A percentile compares a stretch with the other conserved stretches of the same genome.
These are phyloP conservation scores for Nyleta sp. DNA, from an alignment of 2,888 invertebrate species.

Conservation along the genomic window DNA sequence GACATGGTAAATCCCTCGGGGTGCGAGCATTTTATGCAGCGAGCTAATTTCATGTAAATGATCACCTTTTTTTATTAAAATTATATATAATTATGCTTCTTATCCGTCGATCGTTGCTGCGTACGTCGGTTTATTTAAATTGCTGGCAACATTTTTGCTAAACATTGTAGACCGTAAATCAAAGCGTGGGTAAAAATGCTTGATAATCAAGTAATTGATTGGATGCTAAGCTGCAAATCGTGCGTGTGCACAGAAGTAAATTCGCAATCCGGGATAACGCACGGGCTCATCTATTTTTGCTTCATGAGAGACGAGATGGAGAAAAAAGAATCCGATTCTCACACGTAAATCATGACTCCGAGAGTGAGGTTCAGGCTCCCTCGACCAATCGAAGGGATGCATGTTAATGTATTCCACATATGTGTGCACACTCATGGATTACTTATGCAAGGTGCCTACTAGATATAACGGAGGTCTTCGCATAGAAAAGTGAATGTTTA, in stretches of 20 bases:
- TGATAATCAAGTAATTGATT: constrained; percentile 59
- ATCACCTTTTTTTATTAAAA: constrained; percentile 27
- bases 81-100: constrained; percentile 44
- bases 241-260: constrained; percentile 43
- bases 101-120: constrained; percentile 40
- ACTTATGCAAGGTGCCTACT: constrained; percentile 54
- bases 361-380: constrained; percentile 55
- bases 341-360: constrained; percentile 61
- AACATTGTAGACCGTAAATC: constrained; percentile 50
- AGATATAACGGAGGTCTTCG: constrained; percentile 41
- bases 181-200: constrained; percentile 26
- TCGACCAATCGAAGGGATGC: constrained; percentile 62
- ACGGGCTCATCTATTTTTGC: constrained; percentile 48
- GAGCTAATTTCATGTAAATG: constrained; percentile 47
- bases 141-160: constrained; percentile 29
- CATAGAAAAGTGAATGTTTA: constrained; percentile 43
- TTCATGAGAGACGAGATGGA: constrained; percentile 35
- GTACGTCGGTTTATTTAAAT: constrained; percentile 33
- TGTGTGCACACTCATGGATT: constrained; percentile 50
- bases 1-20: constrained; percentile 26
- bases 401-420: constrained; percentile 44
- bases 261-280: constrained; percentile 46
- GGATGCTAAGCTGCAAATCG: constrained; percentile 45
- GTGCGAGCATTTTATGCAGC: constrained; percentile 17
- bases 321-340: constrained; percentile 63